phyloP scores from a whole-genome alignment of 2,797 vertebrate genomes.

The Cynopterus sphinx region DNA sequence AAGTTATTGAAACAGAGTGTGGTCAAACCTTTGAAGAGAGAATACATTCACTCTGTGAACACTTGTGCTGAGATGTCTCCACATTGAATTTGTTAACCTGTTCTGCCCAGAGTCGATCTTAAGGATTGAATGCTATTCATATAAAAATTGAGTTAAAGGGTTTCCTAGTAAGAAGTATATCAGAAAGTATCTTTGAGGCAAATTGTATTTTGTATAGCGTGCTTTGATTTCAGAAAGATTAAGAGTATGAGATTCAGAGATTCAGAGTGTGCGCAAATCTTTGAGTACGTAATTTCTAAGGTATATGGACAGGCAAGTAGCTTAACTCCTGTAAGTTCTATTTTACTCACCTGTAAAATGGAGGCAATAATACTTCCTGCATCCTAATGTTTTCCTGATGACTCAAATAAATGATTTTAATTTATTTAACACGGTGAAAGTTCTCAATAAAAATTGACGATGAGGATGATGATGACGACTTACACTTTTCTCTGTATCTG shows the following conservation, averaged over 20 bases:
- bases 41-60: neutral
- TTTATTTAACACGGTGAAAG: neutral
- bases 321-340: neutral
- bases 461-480: neutral
- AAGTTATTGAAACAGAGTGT: constrained; percentile 37
- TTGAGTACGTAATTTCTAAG: neutral
- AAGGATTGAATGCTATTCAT: neutral
- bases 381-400: neutral
- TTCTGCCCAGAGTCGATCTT: neutral
- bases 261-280: neutral
- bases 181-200: neutral
- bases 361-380: neutral
- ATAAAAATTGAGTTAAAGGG: neutral
- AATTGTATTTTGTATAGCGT: neutral
- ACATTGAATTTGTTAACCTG: constrained; percentile 10
- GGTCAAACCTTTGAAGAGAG: neutral
- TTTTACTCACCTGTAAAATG: neutral
- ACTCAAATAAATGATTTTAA: neutral
- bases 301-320: neutral
- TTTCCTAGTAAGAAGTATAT: neutral
- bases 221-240: neutral
- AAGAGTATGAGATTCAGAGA: neutral
- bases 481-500: neutral
- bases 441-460: neutral
- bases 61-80: neutral